Evolutionary conservation across 2,797 vertebrate genomes (phyloP).

Genomic region (Enteromius unitaeniatus): DNA sequence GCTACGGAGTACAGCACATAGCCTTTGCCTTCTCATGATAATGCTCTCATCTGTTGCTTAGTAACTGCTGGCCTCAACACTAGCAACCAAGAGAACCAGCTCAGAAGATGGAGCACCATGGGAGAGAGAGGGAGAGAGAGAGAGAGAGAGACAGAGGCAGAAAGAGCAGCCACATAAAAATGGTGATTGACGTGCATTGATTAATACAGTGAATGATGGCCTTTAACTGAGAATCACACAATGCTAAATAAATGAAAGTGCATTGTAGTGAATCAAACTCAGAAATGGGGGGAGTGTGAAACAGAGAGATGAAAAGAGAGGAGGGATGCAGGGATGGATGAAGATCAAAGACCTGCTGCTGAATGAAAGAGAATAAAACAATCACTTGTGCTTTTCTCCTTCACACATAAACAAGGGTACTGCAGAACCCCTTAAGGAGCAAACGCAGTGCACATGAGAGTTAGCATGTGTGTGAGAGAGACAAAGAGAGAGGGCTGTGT

Average conservation of each 20-base stretch:
- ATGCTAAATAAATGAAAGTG: slow-evolving; percentile 44
- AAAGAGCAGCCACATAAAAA: slow-evolving; percentile 18
- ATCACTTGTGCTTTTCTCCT: slow-evolving; percentile 36
- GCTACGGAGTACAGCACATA: slow-evolving; percentile 25
- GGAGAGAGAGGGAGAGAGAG: slow-evolving; percentile 6
- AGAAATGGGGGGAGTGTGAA: slow-evolving; percentile 5
- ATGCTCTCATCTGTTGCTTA: slow-evolving; percentile 68
- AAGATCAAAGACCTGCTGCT: slow-evolving; percentile 52
- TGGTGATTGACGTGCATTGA: slow-evolving; percentile 35
- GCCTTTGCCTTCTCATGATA: slow-evolving; percentile 56
- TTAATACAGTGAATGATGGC: slow-evolving; percentile 31
- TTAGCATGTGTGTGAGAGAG: slow-evolving; percentile 17
- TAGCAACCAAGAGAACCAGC: slow-evolving; percentile 57
- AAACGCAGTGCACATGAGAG: slow-evolving; percentile 3
- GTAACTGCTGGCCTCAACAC: slow-evolving; percentile 66
- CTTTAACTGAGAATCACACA: slow-evolving; percentile 16
- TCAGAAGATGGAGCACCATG: slow-evolving; percentile 39
- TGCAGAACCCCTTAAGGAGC: slow-evolving; percentile 38
- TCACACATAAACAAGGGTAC: slow-evolving; percentile 48
- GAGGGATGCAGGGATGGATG: slow-evolving; percentile 23
- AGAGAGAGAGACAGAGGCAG: neutral
- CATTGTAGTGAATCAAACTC: slow-evolving; percentile 3
- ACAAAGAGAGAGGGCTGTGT: slow-evolving; percentile 28
- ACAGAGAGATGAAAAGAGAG: slow-evolving; percentile 1
- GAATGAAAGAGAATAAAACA: slow-evolving; percentile 61